Evolutionary conservation across 2,888 invertebrate species (phyloP).

Genomic region (Pammene fasciana): DNA sequence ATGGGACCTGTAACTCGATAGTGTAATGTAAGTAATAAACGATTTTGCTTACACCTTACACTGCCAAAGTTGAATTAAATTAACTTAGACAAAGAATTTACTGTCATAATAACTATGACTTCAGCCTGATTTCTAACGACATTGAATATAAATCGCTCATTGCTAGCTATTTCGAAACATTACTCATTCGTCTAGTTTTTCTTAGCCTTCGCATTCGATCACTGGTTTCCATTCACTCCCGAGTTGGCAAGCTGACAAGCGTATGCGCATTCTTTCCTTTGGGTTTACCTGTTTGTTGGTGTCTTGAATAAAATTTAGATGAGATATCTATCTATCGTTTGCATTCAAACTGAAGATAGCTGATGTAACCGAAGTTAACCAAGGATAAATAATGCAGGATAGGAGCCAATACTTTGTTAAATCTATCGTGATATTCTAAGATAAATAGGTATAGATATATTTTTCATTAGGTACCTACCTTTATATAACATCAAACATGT

Average conservation of each 20-base stretch:
- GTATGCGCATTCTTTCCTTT: conserved; percentile 37
- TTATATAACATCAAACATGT: too few species aligned
- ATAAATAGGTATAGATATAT: too few species aligned
- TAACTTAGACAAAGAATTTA: conserved; percentile 4
- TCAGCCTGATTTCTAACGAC: conserved; percentile 35
- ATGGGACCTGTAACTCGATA: too few species aligned
- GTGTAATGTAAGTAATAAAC: too few species aligned
- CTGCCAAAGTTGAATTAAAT: conserved; percentile 2
- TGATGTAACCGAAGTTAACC: not conserved
- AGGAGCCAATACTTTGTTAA: not conserved
- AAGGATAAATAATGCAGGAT: not conserved
- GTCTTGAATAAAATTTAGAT: conserved; percentile 15
- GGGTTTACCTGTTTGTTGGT: conserved; percentile 25
- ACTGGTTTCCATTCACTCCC: conserved; percentile 53
- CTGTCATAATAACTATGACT: conserved; percentile 17
- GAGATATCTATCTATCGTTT: not conserved
- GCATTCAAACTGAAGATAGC: not conserved
- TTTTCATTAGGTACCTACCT: too few species aligned
- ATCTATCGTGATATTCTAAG: too few species aligned
- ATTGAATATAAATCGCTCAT: conserved; percentile 38
- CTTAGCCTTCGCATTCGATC: conserved; percentile 51
- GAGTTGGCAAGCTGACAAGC: conserved; percentile 62
- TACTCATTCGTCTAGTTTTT: conserved; percentile 54
- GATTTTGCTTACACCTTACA: too few species aligned
- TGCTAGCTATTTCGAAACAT: conserved; percentile 45